Evolutionary conservation across 1,140 invertebrate genomes (phyloP).

Genomic region (Drosophila triauraria): DNA sequence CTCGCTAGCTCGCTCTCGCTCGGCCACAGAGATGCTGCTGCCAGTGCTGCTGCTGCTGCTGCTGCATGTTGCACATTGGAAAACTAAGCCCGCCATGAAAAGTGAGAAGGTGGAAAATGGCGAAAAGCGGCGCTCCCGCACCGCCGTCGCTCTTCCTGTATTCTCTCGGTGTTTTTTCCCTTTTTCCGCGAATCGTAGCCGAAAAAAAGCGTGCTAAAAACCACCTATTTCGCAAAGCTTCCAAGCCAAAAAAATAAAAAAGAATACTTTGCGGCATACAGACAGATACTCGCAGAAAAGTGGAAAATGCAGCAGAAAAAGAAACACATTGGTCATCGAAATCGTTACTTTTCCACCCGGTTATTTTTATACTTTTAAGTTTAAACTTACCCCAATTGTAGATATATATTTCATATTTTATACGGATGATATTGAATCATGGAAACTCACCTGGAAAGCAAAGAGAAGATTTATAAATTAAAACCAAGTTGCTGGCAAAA

Average conservation of each 20-base stretch:
- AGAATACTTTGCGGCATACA: neutral
- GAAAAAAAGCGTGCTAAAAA: constrained; percentile 15
- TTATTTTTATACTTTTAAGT: neutral
- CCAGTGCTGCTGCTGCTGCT: constrained; percentile 5
- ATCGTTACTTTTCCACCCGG: neutral
- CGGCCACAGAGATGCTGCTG: neutral
- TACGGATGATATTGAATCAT: neutral
- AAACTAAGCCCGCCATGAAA: constrained; percentile 61
- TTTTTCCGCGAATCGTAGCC: constrained; percentile 21
- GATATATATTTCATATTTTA: neutral
- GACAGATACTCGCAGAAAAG: constrained; percentile 8
- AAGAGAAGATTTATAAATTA: constrained; percentile 5
- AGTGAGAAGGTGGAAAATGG: constrained; percentile 36
- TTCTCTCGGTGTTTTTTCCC: constrained; percentile 15
- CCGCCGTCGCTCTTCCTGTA: constrained; percentile 8
- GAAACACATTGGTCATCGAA: neutral
- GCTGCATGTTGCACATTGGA: constrained; percentile 71
- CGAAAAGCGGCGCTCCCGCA: constrained; percentile 18
- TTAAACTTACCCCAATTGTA: constrained; percentile 11
- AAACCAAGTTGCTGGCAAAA: neutral
- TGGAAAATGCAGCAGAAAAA: neutral
- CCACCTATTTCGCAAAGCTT: constrained; percentile 27
- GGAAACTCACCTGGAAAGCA: constrained; percentile 63
- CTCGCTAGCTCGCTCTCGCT: constrained; percentile 1
- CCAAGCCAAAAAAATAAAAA: constrained; percentile 4